A percentile compares a stretch with the other conserved stretches of the same genome.
Evolutionary conservation across 2,888 invertebrate genomes (phyloP).

Genomic region (Philhelius pedissequus): DNA sequence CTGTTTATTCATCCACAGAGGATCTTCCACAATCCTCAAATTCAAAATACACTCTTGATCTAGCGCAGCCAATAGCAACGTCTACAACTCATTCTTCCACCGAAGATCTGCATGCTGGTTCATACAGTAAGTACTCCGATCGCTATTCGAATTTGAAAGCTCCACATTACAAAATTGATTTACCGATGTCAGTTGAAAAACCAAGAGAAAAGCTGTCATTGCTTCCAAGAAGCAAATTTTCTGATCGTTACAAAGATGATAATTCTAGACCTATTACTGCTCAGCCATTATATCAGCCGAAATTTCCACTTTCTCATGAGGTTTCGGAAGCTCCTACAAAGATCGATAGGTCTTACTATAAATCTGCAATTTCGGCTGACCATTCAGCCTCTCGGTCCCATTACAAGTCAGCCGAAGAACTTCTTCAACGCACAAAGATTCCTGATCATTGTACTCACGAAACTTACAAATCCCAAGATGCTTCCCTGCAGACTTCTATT

Average conservation of each 20-base stretch:
- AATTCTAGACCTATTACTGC: neutral
- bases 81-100: slow-evolving; percentile 27
- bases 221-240: slow-evolving; percentile 47
- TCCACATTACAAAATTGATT: neutral
- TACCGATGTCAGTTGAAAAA: neutral
- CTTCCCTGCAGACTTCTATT: slow-evolving; percentile 14
- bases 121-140: slow-evolving; percentile 33
- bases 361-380: slow-evolving; percentile 18
- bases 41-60: slow-evolving; percentile 26
- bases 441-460: slow-evolving; percentile 10
- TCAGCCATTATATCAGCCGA: neutral
- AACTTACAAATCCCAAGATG: neutral
- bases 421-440: slow-evolving; percentile 5
- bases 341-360: slow-evolving; percentile 18
- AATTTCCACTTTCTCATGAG: slow-evolving; percentile 4
- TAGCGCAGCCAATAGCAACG: neutral
- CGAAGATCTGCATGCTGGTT: slow-evolving; percentile 28
- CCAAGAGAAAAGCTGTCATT: slow-evolving; percentile 13
- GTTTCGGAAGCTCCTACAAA: neutral
- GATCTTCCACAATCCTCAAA: slow-evolving; percentile 22
- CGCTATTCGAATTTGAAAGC: slow-evolving; percentile 22
- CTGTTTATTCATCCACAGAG: slow-evolving; percentile 44
- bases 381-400: slow-evolving; percentile 13
- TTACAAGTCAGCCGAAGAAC: slow-evolving; percentile 31
- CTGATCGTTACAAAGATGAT: slow-evolving; percentile 43